Conservation (phyloP, 2,888 invertebrate species). For the Xanthorhoe designata region DNA sequence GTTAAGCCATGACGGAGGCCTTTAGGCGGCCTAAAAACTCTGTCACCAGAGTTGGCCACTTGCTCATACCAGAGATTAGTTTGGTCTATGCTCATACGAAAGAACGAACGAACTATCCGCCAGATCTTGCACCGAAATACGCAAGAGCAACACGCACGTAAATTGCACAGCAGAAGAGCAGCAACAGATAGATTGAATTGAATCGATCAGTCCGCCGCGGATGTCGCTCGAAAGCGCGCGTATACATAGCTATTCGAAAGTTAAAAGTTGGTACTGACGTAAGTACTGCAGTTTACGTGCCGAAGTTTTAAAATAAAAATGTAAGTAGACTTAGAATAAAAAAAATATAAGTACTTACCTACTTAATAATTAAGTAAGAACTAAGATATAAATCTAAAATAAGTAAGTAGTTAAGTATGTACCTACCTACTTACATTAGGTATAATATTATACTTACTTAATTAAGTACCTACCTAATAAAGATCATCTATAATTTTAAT, state of each 20-base stretch:
- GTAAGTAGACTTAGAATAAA: neutral
- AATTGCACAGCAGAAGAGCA: constrained; percentile 5
- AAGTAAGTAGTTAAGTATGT: neutral
- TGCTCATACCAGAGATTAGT: too few relatives aligned
- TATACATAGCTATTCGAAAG: constrained; percentile 14
- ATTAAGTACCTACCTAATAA: too few relatives aligned
- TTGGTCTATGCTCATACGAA: too few relatives aligned
- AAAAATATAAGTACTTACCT: neutral
- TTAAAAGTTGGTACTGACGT: constrained; percentile 4
- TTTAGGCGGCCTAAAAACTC: too few relatives aligned
- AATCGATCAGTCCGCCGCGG: constrained; percentile 35
- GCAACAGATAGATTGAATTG: neutral
- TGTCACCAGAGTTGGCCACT: too few relatives aligned
- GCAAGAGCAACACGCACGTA: constrained; percentile 5
- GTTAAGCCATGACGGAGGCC: too few relatives aligned
- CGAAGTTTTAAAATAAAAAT: constrained; percentile 11
- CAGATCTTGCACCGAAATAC: neutral
- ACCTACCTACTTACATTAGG: too few relatives aligned
- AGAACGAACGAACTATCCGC: too few relatives aligned
- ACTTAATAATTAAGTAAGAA: neutral
- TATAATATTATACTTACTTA: too few relatives aligned
- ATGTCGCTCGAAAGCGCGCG: constrained; percentile 31
- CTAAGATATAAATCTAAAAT: too few relatives aligned
- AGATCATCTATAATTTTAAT: too few relatives aligned
- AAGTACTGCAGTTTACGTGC: constrained; percentile 10